phyloP scores from a whole-genome alignment of 2,797 vertebrate genomes.

The Syngnathus acus region DNA sequence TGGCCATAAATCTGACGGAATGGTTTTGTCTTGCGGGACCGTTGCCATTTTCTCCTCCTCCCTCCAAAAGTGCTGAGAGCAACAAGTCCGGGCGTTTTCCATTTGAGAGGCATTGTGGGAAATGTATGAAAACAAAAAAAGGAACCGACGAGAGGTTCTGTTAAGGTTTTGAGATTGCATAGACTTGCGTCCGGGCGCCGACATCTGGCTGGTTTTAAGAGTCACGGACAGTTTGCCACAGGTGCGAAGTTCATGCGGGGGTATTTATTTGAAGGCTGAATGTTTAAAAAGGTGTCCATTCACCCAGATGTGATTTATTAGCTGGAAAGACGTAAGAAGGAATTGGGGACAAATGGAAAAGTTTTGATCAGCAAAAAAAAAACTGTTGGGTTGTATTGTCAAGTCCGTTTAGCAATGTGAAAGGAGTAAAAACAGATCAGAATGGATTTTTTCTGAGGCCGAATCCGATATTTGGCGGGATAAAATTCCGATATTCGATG shows the following conservation, averaged over 20 bases:
- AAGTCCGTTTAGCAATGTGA: background rate
- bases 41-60: constrained; percentile 12
- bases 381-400: no score
- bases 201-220: constrained; percentile 61
- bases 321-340: background rate
- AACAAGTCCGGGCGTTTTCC: constrained; percentile 33
- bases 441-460: no score
- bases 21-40: background rate
- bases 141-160: background rate
- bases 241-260: constrained; percentile 50
- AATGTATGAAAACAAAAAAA: constrained; percentile 21
- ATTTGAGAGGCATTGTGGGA: constrained; percentile 30
- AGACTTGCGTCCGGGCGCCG: constrained; percentile 24
- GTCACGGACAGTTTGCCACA: constrained; percentile 59
- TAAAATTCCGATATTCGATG: no score
- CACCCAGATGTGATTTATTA: constrained; percentile 28
- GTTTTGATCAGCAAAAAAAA: background rate
- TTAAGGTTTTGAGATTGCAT: constrained; percentile 1
- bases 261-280: constrained; percentile 51
- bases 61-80: constrained; percentile 19
- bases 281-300: constrained; percentile 58
- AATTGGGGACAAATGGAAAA: background rate
- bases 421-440: no score
- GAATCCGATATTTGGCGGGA: no score
- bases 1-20: background rate